Conservation (phyloP, 64 coral and sea anemone genomes). For the Dendronephthya gigantea region DNA sequence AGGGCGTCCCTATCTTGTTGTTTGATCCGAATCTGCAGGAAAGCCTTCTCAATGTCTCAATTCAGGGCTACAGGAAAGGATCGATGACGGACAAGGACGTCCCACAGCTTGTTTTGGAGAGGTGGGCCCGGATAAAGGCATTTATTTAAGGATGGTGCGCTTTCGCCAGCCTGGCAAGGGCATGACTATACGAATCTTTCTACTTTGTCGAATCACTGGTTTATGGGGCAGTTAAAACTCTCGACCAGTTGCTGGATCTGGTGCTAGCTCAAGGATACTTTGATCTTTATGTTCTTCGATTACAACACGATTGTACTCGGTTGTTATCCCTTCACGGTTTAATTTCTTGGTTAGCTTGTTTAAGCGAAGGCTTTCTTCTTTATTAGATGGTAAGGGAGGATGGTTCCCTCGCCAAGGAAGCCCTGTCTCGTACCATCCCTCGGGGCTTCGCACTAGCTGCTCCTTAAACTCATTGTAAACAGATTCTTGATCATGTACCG, state of each 20-base stretch:
- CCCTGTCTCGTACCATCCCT: not conserved
- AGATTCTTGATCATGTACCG: not conserved
- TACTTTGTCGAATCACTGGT: slow-evolving; percentile 25
- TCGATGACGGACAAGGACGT: not conserved
- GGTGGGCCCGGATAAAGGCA: slow-evolving; percentile 41
- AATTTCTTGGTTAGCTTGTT: not conserved
- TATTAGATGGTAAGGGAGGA: not conserved
- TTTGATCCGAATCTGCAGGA: not conserved
- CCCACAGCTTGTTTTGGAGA: slow-evolving; percentile 30
- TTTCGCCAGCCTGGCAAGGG: slow-evolving; percentile 7
- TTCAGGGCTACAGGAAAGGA: slow-evolving; percentile 33
- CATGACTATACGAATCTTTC: slow-evolving; percentile 32
- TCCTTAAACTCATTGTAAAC: not conserved
- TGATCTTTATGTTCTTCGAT: slow-evolving; percentile 33
- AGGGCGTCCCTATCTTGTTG: not conserved
- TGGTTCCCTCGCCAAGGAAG: not conserved
- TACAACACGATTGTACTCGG: not conserved
- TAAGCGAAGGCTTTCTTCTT: not conserved
- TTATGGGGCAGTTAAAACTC: slow-evolving; percentile 44
- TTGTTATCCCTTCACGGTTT: not conserved
- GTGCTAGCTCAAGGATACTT: slow-evolving; percentile 28
- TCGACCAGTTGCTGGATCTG: not conserved
- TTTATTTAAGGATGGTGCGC: slow-evolving; percentile 35
- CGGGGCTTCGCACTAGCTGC: not conserved
- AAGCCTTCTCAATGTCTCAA: slow-evolving; percentile 24